Percentiles rank a stretch among this genome's conserved stretches.
phyloP scores from a whole-genome alignment of 1,140 invertebrate species.

The Meloidogyne floridensis region DNA sequence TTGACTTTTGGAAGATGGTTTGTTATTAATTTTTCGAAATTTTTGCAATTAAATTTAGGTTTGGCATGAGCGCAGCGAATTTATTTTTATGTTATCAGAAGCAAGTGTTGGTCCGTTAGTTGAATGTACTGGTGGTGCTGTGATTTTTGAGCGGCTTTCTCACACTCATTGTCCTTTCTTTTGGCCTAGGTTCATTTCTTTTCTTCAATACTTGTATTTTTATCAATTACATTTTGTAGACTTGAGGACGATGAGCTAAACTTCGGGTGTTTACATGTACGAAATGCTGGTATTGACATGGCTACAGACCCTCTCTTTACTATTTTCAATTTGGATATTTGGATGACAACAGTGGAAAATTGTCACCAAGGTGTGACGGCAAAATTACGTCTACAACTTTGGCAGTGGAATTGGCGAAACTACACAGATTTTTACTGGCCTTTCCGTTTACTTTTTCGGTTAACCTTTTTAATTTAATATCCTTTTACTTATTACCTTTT shows the following conservation, averaged over 20 bases:
- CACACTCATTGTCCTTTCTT: constrained; percentile 55
- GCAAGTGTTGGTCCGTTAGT: constrained; percentile 42
- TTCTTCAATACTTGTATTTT: not conserved
- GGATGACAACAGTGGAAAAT: constrained; percentile 14
- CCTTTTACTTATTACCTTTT: not conserved
- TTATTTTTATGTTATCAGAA: constrained; percentile 57
- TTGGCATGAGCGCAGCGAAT: constrained; percentile 51
- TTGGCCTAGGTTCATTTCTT: constrained; percentile 50
- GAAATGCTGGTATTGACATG: constrained; percentile 53
- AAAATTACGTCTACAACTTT: constrained; percentile 52
- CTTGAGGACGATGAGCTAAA: constrained; percentile 37
- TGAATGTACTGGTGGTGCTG: constrained; percentile 31
- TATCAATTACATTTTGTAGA: constrained; percentile 13
- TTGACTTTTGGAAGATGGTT: constrained; percentile 67
- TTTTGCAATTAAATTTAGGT: constrained; percentile 16
- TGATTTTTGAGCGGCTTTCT: not conserved
- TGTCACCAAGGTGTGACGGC: not conserved
- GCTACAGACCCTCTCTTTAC: constrained; percentile 56
- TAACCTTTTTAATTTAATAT: not conserved
- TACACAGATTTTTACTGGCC: constrained; percentile 60
- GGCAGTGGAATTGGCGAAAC: constrained; percentile 62
- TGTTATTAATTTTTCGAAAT: not conserved
- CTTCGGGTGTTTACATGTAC: constrained; percentile 48
- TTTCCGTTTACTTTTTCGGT: constrained; percentile 57
- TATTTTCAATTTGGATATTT: constrained; percentile 49